phyloP scores from a whole-genome alignment of 2,888 invertebrate species.

The Synanthedon tipuliformis region DNA sequence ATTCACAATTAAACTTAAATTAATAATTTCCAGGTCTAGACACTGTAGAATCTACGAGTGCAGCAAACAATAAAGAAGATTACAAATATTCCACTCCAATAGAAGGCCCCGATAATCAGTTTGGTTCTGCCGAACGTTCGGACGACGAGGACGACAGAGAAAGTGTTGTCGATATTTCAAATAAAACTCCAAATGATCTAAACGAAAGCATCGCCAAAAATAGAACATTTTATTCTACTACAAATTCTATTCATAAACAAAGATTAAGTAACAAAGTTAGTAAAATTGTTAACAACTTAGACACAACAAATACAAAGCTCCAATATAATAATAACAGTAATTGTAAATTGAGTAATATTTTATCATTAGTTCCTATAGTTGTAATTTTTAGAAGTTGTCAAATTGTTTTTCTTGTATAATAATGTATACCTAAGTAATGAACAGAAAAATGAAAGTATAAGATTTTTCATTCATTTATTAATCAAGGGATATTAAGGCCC shows the following conservation, averaged over 20 bases:
- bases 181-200: slow-evolving; percentile 14
- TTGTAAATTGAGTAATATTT: slow-evolving; percentile 6
- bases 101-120: slow-evolving; percentile 74
- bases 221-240: slow-evolving; percentile 25
- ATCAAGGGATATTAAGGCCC: no score
- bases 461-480: no score
- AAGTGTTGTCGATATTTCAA: slow-evolving; percentile 19
- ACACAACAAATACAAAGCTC: slow-evolving; percentile 22
- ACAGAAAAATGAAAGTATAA: no score
- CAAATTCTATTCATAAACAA: slow-evolving; percentile 29
- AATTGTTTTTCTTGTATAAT: not conserved
- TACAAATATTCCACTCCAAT: slow-evolving; percentile 51
- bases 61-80: slow-evolving; percentile 70
- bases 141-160: slow-evolving; percentile 72
- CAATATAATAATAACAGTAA: slow-evolving; percentile 20
- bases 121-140: slow-evolving; percentile 78
- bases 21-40: slow-evolving; percentile 66
- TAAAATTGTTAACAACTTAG: slow-evolving; percentile 47
- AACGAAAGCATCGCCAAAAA: slow-evolving; percentile 31
- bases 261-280: slow-evolving; percentile 55
- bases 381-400: not conserved
- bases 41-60: slow-evolving; percentile 67
- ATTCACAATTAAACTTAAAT: no score
- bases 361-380: not conserved
- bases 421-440: no score